Evolutionary conservation across 2,888 invertebrate genomes (phyloP).

Genomic region (Isotomurus palustris): DNA sequence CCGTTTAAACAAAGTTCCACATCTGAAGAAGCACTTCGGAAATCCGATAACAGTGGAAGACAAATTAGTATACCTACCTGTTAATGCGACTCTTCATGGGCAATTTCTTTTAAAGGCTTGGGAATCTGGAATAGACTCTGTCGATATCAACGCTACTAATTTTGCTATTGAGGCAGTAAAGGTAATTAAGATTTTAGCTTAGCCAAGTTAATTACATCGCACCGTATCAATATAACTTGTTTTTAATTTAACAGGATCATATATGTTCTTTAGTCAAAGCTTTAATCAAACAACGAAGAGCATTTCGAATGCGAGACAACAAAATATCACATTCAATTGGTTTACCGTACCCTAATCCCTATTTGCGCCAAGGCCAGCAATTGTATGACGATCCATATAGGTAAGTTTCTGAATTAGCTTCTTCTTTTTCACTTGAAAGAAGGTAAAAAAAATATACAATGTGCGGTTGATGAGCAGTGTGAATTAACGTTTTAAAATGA

Average conservation of each 20-base stretch:
- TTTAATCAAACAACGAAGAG: constrained; percentile 26
- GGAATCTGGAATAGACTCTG: constrained; percentile 26
- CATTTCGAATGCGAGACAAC: constrained; percentile 33
- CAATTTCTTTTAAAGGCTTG: constrained; percentile 33
- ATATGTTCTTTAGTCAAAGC: constrained; percentile 22
- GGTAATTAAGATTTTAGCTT: constrained; percentile 11
- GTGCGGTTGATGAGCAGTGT: too few species aligned
- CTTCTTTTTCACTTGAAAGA: neutral
- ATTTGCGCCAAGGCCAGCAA: constrained; percentile 32
- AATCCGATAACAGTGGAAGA: neutral
- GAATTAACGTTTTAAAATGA: neutral
- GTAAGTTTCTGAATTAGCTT: constrained; percentile 15
- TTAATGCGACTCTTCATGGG: constrained; percentile 29
- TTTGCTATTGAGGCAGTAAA: constrained; percentile 18
- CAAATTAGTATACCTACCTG: constrained; percentile 22
- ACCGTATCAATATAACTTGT: too few species aligned
- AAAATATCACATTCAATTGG: constrained; percentile 30
- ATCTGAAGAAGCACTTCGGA: constrained; percentile 22
- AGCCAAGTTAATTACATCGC: too few species aligned
- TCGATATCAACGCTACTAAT: constrained; percentile 22
- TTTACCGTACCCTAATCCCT: constrained; percentile 37
- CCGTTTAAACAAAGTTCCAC: constrained; percentile 21
- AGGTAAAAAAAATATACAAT: neutral
- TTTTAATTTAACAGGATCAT: constrained; percentile 20
- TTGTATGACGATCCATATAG: constrained; percentile 30